Evolutionary conservation across 2,113 vertebrate genomes (phyloP), one percentile per base, ranked within the genome.

Genomic region (Phrynosoma blainvillii): DNA sequence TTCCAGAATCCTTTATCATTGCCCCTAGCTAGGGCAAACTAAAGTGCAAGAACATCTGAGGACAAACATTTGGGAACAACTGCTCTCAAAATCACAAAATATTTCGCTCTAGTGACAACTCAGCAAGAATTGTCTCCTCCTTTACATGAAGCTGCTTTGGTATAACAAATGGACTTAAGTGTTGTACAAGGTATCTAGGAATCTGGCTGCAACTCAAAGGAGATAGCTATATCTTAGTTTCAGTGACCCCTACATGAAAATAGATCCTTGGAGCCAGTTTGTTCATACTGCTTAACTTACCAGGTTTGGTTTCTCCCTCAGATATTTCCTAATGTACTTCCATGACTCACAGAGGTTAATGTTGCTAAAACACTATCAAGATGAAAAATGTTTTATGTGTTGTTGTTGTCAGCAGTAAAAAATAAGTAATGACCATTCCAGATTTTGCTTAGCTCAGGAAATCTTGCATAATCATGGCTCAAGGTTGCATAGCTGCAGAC

Each of bases 331-430:
- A 85, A 56, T 30, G 59, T 65, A 74, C 78, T 40, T 65, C 62
- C 40, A 78, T 77, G 74, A 30, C 68, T 75, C 83, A 65, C 30
- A 89, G 83, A 85, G 88, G 56, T 80, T 79, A 81, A 74, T 80
- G 77, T 54, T 65, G 59, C 77, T 74, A 66, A 80, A 85, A 80
- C 70, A 65, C 21, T 20, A 75, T 89, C 54, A 85, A 54, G 40
- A 89, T 89, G 83, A 89, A 89, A 89, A 89, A 85, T 89, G 83
- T 40, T 85, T 36, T 27, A 75, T 81, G 77, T 85, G 66, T 75
- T 80, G 47, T 81, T 85, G 82, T 84, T 70, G 83, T 85, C 81
- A 70, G 81, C 77, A 89, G 87, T 73, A 70, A 84, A 89, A 79
- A 85, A 89, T 89, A 85, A 89, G 56, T 89, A 89, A 89, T 85